Evolutionary conservation across 1,140 invertebrate species (phyloP), one percentile per base, ranked within the genome.

Genomic region (Lordiphosa stackelbergi): DNA sequence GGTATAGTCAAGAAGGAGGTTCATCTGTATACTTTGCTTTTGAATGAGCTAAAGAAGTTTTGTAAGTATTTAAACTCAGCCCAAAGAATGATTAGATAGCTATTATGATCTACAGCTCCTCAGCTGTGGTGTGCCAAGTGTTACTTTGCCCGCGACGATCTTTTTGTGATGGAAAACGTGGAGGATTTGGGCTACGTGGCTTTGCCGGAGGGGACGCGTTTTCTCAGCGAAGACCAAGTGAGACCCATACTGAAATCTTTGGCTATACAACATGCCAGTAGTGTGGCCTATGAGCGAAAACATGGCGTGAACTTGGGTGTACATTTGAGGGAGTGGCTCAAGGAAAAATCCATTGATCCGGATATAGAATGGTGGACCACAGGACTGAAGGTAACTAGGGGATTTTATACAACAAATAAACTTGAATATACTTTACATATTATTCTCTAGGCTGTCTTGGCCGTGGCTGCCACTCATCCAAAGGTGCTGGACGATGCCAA

Each of bases 161-260:
- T 88, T 13, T 73, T 89, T 38, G 79, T 90, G 0, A 83, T 89
- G 54, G 88, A 89, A 55, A 88, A 90, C 28, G 62, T 90, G 3
- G 51, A 64, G 4, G 49, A 57, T 1, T 40, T 77, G 35, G 88
- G 86, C 0, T 90, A 89, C 40, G 66, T 66, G 1, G 62, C 85
- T 3, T 13, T 84, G 10, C 43, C 71, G 0, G 0, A 54, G 0
- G 42, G 48, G 0, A 66, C 69, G 1, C 49, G 51, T 0, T 81
- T 78, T 5, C 57, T 73, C 3, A 86, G 57, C 42, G 53, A 88
- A 4, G 61, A 83, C 9, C 65, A 88, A 5, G 37, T 87, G 11
- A 47, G 10, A 1, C 70, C 74, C 0, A 52, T 85, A 45, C 42
- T 90, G 2, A 78, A 65, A 10, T 53, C 79, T 0, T 12, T 90